A percentile compares a stretch with the other conserved stretches of the same genome.
phyloP scores from a whole-genome alignment of 92 coral and sea anemone genomes.

The Actinernus sp. region DNA sequence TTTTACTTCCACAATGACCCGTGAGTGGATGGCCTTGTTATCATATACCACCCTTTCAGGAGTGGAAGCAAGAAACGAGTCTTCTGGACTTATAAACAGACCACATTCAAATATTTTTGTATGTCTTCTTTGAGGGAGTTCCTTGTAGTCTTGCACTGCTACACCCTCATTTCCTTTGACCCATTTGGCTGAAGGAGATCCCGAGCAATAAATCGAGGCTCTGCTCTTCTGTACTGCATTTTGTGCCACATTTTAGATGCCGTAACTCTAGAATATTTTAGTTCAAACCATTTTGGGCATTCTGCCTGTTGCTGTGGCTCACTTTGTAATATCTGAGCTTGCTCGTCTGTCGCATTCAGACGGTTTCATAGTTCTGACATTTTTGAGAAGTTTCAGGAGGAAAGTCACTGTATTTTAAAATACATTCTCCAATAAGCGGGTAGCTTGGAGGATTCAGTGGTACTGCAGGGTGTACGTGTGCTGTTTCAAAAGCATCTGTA shows the following conservation, averaged over 20 bases:
- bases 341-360: background rate
- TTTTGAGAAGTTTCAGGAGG: constrained; percentile 3
- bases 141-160: constrained; percentile 26
- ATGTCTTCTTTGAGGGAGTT: constrained; percentile 22
- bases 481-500: background rate
- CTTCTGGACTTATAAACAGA: constrained; percentile 39
- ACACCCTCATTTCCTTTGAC: constrained; percentile 36
- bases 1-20: constrained; percentile 51
- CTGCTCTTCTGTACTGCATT: constrained; percentile 28
- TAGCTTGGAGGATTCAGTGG: constrained; percentile 8
- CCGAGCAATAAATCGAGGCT: constrained; percentile 32
- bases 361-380: background rate
- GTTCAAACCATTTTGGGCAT: constrained; percentile 22
- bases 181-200: constrained; percentile 37
- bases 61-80: constrained; percentile 39
- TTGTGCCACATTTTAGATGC: constrained; percentile 19
- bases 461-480: background rate
- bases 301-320: constrained; percentile 25
- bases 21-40: constrained; percentile 26
- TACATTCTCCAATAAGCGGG: constrained; percentile 15
- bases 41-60: constrained; percentile 44
- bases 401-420: background rate
- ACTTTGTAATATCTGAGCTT: background rate
- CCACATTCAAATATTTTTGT: constrained; percentile 28
- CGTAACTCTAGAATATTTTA: constrained; percentile 5